Percentiles rank a stretch among this genome's conserved stretches.
phyloP scores from a whole-genome alignment of 92 coral and sea anemone species.

The Siderastrea radians region DNA sequence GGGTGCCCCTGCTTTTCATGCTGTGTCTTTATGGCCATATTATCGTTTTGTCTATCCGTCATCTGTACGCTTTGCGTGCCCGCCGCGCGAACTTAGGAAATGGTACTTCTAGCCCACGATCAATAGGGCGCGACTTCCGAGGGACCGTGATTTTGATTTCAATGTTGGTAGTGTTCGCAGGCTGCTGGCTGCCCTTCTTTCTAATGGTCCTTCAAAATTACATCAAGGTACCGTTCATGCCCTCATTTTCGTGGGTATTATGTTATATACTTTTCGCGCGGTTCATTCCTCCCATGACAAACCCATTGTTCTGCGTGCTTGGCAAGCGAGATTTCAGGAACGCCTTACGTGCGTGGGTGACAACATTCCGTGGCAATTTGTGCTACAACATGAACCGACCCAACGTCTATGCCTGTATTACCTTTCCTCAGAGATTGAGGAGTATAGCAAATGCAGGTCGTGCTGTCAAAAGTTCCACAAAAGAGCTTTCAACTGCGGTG shows the following conservation, averaged over 20 bases:
- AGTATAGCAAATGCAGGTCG: not conserved
- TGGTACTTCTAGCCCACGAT: slow-evolving; percentile 13
- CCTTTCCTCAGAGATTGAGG: not conserved
- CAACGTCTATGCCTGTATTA: not conserved
- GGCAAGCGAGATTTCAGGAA: slow-evolving; percentile 62
- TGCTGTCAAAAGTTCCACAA: no score
- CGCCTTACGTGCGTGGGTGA: slow-evolving; percentile 6
- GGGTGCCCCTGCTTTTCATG: slow-evolving; percentile 39
- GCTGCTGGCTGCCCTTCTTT: slow-evolving; percentile 66
- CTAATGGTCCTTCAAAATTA: slow-evolving; percentile 31
- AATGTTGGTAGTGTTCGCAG: slow-evolving; percentile 53
- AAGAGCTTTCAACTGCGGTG: no score
- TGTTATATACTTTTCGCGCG: slow-evolving; percentile 29
- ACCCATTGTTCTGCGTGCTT: slow-evolving; percentile 58
- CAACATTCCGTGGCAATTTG: not conserved
- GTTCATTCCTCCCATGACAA: slow-evolving; percentile 60
- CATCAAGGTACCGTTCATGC: not conserved
- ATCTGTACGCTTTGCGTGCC: slow-evolving; percentile 30
- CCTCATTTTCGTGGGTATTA: slow-evolving; percentile 37
- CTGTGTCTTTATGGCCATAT: slow-evolving; percentile 38
- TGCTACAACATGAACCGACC: not conserved
- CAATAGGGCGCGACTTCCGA: slow-evolving; percentile 40
- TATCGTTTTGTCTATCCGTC: slow-evolving; percentile 55
- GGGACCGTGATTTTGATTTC: slow-evolving; percentile 35
- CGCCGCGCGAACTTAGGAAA: slow-evolving; percentile 35